Base-by-base conservation (phyloP, 2,797 vertebrate genomes). In the Oreochromis grahami region DNA sequence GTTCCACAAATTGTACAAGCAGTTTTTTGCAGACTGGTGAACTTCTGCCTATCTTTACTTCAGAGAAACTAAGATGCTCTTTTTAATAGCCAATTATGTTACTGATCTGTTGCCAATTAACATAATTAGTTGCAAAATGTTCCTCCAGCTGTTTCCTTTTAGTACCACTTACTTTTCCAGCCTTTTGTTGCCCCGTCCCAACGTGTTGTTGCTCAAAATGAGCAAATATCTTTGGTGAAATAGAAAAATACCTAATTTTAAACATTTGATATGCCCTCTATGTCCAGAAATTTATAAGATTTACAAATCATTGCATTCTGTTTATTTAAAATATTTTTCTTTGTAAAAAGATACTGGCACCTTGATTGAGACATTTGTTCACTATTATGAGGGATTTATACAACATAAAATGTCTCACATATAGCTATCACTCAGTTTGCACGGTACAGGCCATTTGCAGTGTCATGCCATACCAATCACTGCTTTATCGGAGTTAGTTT, bases 401-500 rank as follows among this genome's bases (percentile, higher is more conserved):
- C 21, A 24, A 0, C 36, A 65, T 14, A 2, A 14, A 65, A 65
- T 3, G 60, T 41, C n/a, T 41, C 36, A 24, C n/a, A 24, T 9
- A 14, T 0, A 21, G 17, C 12, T 41, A 24, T 68, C n/a, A 68
- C 63, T 24, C 0, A 21, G 36, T 41, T 65, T 41, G 36, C 34
- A 65, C 6, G 26, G 8, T 32, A 17, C 26, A 32, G 17, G 55
- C 34, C 7, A 2, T 68, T 68, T 41, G 7, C n/a, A 68, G 7
- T 41, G n/a, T 24, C 0, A 6, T 14, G n/a, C n/a, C 19, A 68
- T 6, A 0, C n/a, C 32, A 7, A n/a, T 0, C 32, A 7, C 7
- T 0, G 0, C 36, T 41, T 65, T 0, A 65, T 2, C 36, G 8
- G 60, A 65, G 60, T 3, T 21, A 1, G n/a, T 41, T 41, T 65